These are phyloP conservation scores for Perodicticus potto DNA, from an alignment of 2,797 vertebrate genomes.

Conservation along the genomic window DNA sequence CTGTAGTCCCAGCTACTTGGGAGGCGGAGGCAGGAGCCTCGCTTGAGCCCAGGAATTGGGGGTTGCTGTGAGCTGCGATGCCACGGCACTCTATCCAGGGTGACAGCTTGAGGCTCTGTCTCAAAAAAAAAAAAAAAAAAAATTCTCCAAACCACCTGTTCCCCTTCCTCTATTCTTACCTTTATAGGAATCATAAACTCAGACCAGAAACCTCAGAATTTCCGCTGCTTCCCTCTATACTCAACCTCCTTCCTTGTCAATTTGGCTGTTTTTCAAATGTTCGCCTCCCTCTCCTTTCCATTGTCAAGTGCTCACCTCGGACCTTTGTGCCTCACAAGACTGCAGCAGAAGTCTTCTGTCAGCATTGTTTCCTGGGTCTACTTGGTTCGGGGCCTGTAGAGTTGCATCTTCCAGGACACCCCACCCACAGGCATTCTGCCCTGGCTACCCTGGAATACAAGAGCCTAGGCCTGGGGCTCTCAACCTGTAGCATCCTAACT, in stretches of 20 bases:
- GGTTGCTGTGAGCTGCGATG: no score
- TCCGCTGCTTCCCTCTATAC: background rate
- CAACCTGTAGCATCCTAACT: background rate
- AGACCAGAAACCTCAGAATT: background rate
- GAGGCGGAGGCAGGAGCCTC: no score
- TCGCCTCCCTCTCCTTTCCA: background rate
- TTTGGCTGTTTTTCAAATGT: background rate
- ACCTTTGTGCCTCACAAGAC: background rate
- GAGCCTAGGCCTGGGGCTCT: background rate
- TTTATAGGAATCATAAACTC: background rate
- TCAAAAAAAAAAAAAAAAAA: background rate
- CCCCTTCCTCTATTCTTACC: background rate
- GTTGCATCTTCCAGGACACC: background rate
- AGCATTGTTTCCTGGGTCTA: background rate
- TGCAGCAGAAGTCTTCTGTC: background rate
- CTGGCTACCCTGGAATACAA: background rate
- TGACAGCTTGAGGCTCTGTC: no score
- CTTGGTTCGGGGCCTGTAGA: background rate
- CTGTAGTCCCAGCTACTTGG: no score
- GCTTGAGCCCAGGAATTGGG: no score
- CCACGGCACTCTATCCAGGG: no score
- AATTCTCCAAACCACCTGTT: background rate
- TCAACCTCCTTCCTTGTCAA: slow-evolving; percentile 10
- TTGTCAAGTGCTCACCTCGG: background rate
- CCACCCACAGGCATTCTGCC: background rate